Base-by-base conservation (phyloP, 2,888 invertebrate genomes). In the Latrodectus elegans region DNA sequence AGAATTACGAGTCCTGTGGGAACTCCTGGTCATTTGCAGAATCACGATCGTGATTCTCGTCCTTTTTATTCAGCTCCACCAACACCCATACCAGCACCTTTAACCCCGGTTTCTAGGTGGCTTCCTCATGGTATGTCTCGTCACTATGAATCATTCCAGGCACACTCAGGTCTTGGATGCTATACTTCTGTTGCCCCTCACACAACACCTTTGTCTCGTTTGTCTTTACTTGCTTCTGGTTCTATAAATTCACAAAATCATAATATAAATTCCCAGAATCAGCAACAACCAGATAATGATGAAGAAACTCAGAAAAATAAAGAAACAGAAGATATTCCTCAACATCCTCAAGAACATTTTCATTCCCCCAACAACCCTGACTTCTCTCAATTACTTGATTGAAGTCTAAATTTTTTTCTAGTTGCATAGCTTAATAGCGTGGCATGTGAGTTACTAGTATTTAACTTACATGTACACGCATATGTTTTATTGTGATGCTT, bases 51-150 rank as follows among this genome's bases (percentile, higher is more conserved):
- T 67, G 90, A 90, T 60, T 85, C 89, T 53, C 84, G 89, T 14
- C 82, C 89, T 3, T 84, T 89, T 68, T 90, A 89, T 49, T 90
- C 89, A n/a, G 88, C 90, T 51, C 88, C 89, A 15, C 87, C 90
- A 10, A 88, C 89, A n/a, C 86, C 90, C n/a, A 88, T 90, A 60
- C 87, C 88, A 15, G 84, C 88, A n/a, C 90, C 90, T 52, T 55
- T 90, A 79, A 85, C 90, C 38, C 90, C 87, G 8, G 80, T 89
- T 14, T 84, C 89, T 9, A 68, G 89, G 26, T 90, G 89, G 90
- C 79, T 89, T 15, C 82, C 90, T 15, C 89, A 81, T 49, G 79
- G 81, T 11, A 51, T 79, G 49, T 65, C 76, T 8, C 75, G 87
- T n/a, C 89, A 88, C 71, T 89, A 89, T 72, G 85, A 88, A 68